These are phyloP conservation scores for Urocynchramus pylzowi DNA, from an alignment of 2,113 vertebrate species.

Conservation along the genomic window DNA sequence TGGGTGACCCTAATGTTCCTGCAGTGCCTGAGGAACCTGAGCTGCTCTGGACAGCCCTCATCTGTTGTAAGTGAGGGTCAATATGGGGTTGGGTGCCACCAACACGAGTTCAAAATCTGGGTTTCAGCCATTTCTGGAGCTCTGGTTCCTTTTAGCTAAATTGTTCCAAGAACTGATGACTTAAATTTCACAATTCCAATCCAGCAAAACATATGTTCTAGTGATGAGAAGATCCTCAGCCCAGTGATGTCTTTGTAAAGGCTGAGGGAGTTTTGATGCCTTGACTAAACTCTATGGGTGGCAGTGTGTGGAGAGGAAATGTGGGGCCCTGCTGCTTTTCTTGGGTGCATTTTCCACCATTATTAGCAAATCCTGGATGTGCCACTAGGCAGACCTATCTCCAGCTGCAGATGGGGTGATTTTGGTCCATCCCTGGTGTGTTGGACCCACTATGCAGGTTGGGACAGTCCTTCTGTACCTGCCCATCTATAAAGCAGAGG, in stretches of 20 bases:
- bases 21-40: not conserved
- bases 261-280: not conserved
- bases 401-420: accelerated
- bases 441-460: not conserved
- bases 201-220: not conserved
- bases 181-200: not conserved
- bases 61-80: not conserved
- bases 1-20: not conserved
- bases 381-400: not conserved
- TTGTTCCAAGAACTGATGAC: not conserved
- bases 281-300: not conserved
- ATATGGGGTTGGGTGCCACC: not conserved
- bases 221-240: not conserved
- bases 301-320: accelerated
- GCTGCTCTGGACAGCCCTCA: not conserved
- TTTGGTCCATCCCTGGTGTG: not conserved
- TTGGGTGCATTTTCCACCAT: not conserved
- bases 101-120: not conserved
- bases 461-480: not conserved
- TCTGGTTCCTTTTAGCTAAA: not conserved
- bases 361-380: no score
- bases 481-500: not conserved
- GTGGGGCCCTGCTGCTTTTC: not conserved
- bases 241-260: not conserved
- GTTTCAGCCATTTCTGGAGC: not conserved